A percentile compares a stretch with the other conserved stretches of the same genome.
Conservation (phyloP, 2,888 invertebrate species). For the Netelia melanura region DNA sequence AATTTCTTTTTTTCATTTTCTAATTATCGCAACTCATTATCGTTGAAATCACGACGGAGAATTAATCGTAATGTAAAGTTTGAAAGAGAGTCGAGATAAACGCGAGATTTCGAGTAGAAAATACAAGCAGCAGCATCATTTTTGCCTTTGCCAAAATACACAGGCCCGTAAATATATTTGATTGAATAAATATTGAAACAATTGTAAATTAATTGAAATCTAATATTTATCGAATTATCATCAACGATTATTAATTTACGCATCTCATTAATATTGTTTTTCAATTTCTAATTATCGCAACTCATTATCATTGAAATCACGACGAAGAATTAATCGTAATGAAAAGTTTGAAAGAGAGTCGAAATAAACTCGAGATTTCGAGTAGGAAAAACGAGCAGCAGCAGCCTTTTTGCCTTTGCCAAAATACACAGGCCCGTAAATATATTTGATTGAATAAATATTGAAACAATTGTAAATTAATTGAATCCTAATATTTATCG, state of each 20-base stretch:
- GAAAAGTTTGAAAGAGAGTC: not conserved
- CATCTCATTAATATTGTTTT: no score
- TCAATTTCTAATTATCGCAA: no score
- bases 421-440: slow-evolving; percentile 13
- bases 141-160: slow-evolving; percentile 19
- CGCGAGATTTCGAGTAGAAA: slow-evolving; percentile 19
- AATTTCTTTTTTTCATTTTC: no score
- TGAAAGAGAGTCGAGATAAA: not conserved
- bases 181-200: no score
- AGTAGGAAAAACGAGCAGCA: slow-evolving; percentile 15
- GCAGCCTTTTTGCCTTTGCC: slow-evolving; percentile 4
- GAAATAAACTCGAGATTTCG: slow-evolving; percentile 14
- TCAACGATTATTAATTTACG: no score
- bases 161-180: not conserved
- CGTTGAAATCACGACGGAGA: not conserved
- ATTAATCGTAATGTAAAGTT: not conserved
- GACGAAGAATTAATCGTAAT: not conserved
- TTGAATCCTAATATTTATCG: no score
- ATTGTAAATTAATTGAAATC: no score
- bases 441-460: not conserved
- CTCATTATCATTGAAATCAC: no score
- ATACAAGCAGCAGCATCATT: not conserved
- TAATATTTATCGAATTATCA: no score
- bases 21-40: no score
- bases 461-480: no score